Conservation (phyloP, 2,888 invertebrate species). For the Noctua janthe region DNA sequence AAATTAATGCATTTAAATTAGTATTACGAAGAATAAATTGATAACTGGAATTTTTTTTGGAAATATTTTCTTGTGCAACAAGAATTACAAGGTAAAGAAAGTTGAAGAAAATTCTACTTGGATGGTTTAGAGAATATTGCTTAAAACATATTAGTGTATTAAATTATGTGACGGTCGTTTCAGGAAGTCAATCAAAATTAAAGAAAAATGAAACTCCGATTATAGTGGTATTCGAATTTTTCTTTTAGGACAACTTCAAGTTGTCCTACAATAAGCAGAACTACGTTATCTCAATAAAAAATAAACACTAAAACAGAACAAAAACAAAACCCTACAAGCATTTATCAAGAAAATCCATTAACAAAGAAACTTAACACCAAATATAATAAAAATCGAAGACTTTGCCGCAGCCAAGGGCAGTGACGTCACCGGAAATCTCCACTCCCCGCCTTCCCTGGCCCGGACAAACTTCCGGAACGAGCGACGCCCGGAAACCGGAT, state of each 20-base stretch:
- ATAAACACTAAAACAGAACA: neutral
- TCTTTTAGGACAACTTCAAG: neutral
- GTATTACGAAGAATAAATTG: neutral
- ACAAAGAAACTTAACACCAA: slow-evolving; percentile 57
- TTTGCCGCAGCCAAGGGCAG: slow-evolving; percentile 70
- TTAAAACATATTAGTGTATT: neutral
- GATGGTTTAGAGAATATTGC: neutral
- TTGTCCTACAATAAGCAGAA: neutral
- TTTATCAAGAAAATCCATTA: slow-evolving; percentile 55
- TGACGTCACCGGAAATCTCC: slow-evolving; percentile 76
- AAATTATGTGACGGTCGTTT: too few relatives aligned
- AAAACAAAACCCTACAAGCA: neutral
- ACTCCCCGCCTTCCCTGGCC: slow-evolving; percentile 66
- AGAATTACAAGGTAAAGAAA: neutral
- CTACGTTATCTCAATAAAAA: neutral
- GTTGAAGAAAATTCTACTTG: neutral
- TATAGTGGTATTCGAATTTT: too few relatives aligned
- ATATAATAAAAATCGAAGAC: slow-evolving; percentile 71
- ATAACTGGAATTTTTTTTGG: neutral
- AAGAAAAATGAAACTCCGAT: too few relatives aligned
- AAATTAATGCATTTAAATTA: neutral
- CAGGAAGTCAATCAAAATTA: too few relatives aligned
- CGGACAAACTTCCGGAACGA: slow-evolving; percentile 81
- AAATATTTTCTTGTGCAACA: neutral
- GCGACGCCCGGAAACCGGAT: slow-evolving; percentile 81